These are phyloP conservation scores for Sternotherus odoratus DNA, from an alignment of 2,797 vertebrate genomes.

Conservation along the genomic window DNA sequence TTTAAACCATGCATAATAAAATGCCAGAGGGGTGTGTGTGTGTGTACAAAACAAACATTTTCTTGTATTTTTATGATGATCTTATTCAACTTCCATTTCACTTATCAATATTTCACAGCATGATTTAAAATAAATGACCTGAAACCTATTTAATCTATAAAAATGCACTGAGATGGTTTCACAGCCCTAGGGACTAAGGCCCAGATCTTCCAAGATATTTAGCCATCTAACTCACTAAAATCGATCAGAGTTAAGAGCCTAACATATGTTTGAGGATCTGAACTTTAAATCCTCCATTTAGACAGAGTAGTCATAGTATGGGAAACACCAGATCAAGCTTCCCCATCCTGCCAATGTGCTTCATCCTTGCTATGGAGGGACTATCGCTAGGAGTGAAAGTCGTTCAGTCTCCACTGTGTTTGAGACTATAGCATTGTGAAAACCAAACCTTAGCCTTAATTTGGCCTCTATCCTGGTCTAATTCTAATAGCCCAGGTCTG, in stretches of 20 bases:
- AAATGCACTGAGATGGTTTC: background rate
- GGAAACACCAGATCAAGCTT: background rate
- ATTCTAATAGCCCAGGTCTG: background rate
- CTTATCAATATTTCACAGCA: background rate
- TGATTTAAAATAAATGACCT: background rate
- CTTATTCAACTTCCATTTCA: background rate
- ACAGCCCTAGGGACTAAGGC: background rate
- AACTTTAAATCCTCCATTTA: background rate
- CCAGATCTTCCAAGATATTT: background rate
- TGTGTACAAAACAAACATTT: background rate
- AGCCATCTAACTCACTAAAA: background rate
- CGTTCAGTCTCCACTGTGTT: background rate
- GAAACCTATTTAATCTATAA: background rate
- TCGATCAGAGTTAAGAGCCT: background rate
- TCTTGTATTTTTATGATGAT: background rate
- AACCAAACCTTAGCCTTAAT: slow-evolving; percentile 1
- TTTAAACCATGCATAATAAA: background rate
- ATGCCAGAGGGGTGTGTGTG: background rate
- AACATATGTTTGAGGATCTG: background rate
- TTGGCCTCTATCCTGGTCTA: background rate
- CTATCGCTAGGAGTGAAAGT: background rate
- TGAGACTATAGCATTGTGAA: background rate
- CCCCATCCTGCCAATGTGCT: background rate
- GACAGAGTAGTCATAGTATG: background rate
- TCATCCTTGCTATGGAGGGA: background rate